These are phyloP conservation scores for Pachyrhynchus sulphureomaculatus DNA, from an alignment of 1,140 invertebrate species.

Conservation along the genomic window DNA sequence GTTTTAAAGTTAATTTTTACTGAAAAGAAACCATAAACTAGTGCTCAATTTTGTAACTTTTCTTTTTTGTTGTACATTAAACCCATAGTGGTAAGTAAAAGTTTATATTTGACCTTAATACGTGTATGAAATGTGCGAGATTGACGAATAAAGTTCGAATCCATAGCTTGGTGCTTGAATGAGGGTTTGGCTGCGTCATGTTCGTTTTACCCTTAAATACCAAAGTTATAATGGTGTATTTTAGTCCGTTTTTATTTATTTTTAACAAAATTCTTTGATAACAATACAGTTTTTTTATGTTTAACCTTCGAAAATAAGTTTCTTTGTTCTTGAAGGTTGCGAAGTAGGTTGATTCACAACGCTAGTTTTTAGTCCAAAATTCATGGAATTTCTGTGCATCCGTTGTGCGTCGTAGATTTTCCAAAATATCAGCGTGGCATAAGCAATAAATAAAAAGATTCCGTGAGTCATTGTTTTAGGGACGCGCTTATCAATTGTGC, in stretches of 20 bases:
- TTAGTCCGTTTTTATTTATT: neutral
- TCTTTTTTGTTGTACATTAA: constrained; percentile 5
- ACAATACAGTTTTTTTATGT: neutral
- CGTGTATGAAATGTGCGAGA: neutral
- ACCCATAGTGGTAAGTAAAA: constrained; percentile 25
- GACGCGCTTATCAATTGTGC: no score
- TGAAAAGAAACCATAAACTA: constrained; percentile 12
- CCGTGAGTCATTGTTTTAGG: no score
- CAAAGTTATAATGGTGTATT: neutral
- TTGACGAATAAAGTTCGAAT: neutral
- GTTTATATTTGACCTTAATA: no score
- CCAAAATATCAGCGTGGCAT: no score
- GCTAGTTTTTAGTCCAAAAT: constrained; percentile 3
- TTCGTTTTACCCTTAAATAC: constrained; percentile 3
- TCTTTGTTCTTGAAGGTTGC: constrained; percentile 18
- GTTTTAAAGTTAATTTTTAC: constrained; percentile 19
- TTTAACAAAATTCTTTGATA: neutral
- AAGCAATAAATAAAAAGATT: no score
- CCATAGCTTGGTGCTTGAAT: constrained; percentile 10
- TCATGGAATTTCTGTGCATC: neutral
- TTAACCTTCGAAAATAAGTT: constrained; percentile 5
- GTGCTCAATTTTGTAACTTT: constrained; percentile 13
- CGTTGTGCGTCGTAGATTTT: no score
- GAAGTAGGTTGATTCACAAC: neutral
- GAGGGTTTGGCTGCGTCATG: constrained; percentile 22